Base-by-base conservation (phyloP, 92 coral and sea anemone genomes). In the Porites divaricata region DNA sequence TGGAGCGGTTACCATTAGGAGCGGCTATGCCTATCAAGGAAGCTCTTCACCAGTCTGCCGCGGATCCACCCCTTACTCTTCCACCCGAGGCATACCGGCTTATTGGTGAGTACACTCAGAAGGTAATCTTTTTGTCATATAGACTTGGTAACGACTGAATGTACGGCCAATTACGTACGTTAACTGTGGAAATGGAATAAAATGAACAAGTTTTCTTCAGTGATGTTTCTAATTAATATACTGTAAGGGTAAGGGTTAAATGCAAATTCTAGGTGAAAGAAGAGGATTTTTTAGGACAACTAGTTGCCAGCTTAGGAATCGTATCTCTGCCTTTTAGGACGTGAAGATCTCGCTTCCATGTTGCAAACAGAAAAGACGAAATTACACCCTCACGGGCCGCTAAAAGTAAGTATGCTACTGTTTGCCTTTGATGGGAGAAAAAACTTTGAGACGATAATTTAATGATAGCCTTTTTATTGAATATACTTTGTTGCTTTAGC, bases 1-100 rank as follows among this genome's bases (percentile, higher is more conserved):
- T 96, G 77, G 99, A 96, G 65, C 78, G 98, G 24, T 76, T 96
- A 67, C 99, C 99, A n/a, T 92, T 90, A 82, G 99, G 99, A 70
- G 93, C 94, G 16, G 90, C 92, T 50, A 53, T 87, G 49, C 99
- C 98, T 12, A 48, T 96, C 54, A 90, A 93, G 78, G 98, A 96
- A 85, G 98, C 99, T 24, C 87, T 96, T 76, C 98, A 96, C 72
- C 92, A 90, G 59, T 92, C 96, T 71, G 90, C 93, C 4, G 85
- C 77, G 24, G 80, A 92, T 10, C 99, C 99, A 13, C 95, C 99
- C 24, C 90, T 92, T 51, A 87, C 78, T 61, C 90, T 96, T 41
- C 90, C 99, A 11, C 75, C 80, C 48, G 91, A 81, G 51, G 98
- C 98, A 21, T 96, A 94, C 74, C 56, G 90, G 35, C 86, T 96